These are phyloP conservation scores for Rafetus swinhoei DNA, from an alignment of 2,113 vertebrate species.

Conservation along the genomic window DNA sequence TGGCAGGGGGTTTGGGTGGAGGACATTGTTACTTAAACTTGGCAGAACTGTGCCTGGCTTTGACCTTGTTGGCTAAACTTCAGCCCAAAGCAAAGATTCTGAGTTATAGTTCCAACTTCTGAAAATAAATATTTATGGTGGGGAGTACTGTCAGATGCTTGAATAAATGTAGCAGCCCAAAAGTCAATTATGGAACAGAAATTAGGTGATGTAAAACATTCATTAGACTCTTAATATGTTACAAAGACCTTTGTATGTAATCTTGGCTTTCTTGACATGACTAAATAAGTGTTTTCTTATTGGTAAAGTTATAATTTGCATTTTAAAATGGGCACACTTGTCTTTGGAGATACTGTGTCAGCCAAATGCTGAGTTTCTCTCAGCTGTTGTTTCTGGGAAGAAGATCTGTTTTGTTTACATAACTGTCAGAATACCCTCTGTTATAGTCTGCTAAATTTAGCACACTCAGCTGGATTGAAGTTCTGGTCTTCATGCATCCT, in stretches of 20 bases:
- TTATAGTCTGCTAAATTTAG: background rate
- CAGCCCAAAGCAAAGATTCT: background rate
- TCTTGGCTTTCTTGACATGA: constrained; percentile 5
- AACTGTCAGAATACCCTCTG: background rate
- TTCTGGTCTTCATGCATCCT: background rate
- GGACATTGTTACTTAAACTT: background rate
- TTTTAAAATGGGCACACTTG: constrained; percentile 22
- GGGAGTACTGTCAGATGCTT: background rate
- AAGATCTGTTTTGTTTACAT: constrained; percentile 34
- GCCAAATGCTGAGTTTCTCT: rapidly evolving
- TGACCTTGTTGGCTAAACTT: background rate
- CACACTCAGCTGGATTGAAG: background rate
- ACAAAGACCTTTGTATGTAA: rapidly evolving
- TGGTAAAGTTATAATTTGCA: constrained; percentile 13
- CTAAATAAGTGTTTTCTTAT: constrained; percentile 18
- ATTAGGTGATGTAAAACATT: constrained; percentile 27
- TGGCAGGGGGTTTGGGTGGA: constrained; percentile 32
- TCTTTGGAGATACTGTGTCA: constrained; percentile 56
- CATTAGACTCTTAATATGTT: rapidly evolving
- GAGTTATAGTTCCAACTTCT: constrained; percentile 9
- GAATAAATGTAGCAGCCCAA: background rate
- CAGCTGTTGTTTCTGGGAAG: constrained; percentile 22
- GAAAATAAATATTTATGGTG: constrained; percentile 25
- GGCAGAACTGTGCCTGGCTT: background rate
- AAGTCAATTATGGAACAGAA: background rate